Percentiles rank a stretch among this genome's conserved stretches.
phyloP scores from a whole-genome alignment of 2,113 vertebrate genomes.

The Heteronetta atricapilla region DNA sequence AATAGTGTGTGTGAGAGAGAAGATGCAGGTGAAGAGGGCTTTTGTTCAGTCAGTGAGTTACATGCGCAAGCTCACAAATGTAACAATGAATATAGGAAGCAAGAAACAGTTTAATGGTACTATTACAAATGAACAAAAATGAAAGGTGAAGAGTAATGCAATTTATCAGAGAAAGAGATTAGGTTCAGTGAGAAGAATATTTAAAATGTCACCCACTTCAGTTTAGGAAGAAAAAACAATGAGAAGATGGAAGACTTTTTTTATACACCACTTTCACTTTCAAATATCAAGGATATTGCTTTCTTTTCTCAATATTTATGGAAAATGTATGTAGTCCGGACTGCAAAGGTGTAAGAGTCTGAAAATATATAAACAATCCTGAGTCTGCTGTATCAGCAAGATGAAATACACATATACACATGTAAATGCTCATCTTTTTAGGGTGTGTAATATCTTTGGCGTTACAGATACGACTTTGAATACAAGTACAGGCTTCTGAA shows the following conservation, averaged over 20 bases:
- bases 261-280: slow-evolving; percentile 36
- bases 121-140: slow-evolving; percentile 50
- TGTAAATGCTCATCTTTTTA: slow-evolving; percentile 9
- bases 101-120: not conserved
- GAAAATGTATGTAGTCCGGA: slow-evolving; percentile 47
- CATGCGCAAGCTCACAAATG: not conserved
- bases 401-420: not conserved
- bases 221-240: not conserved
- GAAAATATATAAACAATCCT: slow-evolving; percentile 58
- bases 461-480: not conserved
- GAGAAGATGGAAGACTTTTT: too few relatives aligned
- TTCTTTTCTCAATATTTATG: slow-evolving; percentile 64
- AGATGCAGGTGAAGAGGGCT: not conserved
- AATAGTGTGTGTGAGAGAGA: not conserved
- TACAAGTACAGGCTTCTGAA: not conserved
- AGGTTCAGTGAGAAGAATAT: slow-evolving; percentile 29
- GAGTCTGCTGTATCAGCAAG: slow-evolving; percentile 15
- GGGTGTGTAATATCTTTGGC: not conserved
- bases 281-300: slow-evolving; percentile 53
- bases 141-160: not conserved
- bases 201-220: slow-evolving; percentile 17
- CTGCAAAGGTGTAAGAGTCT: slow-evolving; percentile 59
- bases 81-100: not conserved
- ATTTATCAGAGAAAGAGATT: slow-evolving; percentile 33
- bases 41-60: not conserved